A percentile compares a stretch with the other conserved stretches of the same genome.
phyloP scores from a whole-genome alignment of 2,113 vertebrate genomes.

The Typhlomys cinereus region DNA sequence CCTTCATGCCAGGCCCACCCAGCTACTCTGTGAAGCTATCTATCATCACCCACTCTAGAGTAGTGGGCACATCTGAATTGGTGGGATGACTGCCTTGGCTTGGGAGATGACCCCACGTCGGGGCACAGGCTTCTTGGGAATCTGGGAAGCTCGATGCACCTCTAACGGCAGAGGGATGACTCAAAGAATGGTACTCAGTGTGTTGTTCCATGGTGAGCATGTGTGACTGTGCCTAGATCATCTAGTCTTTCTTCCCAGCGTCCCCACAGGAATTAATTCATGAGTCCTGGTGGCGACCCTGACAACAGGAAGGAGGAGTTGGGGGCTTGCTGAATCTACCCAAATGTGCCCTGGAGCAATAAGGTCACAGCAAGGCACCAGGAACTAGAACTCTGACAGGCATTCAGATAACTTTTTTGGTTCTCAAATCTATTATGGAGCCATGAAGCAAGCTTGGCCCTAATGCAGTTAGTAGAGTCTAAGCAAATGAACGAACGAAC shows the following conservation, averaged over 20 bases:
- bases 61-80: neutral
- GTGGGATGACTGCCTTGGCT: neutral
- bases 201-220: neutral
- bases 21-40: neutral
- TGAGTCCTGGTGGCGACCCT: neutral
- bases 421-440: slow-evolving; percentile 34
- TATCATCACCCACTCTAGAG: neutral
- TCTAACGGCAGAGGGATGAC: neutral
- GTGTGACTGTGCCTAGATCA: neutral
- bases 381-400: neutral
- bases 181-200: neutral
- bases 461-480: slow-evolving; percentile 49
- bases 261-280: neutral
- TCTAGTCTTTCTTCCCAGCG: neutral
- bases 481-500: too few species aligned
- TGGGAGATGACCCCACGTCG: neutral
- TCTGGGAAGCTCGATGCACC: neutral
- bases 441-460: slow-evolving; percentile 52
- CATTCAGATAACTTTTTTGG: neutral
- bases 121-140: neutral
- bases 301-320: neutral
- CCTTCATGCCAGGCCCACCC: neutral
- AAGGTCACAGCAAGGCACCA: neutral
- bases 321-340: neutral
- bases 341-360: neutral